Conservation (phyloP, 2,113 vertebrate species). For the Oryzias curvinotus region DNA sequence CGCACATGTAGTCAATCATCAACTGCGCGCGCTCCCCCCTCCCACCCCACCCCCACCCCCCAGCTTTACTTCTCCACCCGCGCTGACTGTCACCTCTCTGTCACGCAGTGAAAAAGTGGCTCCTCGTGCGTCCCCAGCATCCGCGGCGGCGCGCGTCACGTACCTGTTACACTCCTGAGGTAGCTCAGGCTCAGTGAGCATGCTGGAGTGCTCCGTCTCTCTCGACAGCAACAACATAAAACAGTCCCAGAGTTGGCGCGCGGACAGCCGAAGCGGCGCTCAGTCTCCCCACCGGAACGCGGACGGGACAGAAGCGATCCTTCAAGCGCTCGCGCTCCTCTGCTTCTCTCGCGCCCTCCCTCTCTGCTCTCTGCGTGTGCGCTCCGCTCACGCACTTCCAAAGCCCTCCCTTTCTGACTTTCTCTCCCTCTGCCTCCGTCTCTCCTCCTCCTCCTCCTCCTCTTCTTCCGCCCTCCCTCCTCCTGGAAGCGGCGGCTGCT, state of each 20-base stretch:
- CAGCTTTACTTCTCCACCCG: no score
- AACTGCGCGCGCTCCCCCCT: no score
- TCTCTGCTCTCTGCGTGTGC: constrained; percentile 29
- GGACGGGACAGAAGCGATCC: constrained; percentile 83
- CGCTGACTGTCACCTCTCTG: no score
- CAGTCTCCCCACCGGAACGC: constrained; percentile 80
- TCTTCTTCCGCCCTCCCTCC: constrained; percentile 66
- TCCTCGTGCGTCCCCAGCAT: no score
- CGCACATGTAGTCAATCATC: no score
- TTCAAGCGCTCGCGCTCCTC: constrained; percentile 88
- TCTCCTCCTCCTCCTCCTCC: constrained; percentile 77
- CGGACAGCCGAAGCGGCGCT: constrained; percentile 54
- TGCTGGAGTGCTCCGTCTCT: constrained; percentile 88
- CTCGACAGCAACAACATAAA: constrained; percentile 84
- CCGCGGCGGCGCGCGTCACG: constrained; percentile 64
- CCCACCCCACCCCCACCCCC: no score
- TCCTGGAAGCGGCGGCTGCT: constrained; percentile 79
- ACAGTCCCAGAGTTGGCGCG: constrained; percentile 83
- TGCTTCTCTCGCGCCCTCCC: constrained; percentile 75
- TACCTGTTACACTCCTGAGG: constrained; percentile 99
- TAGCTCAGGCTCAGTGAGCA: constrained; percentile 98
- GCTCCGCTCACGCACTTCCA: constrained; percentile 68
- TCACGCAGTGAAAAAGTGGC: no score
- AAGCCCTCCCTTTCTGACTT: constrained; percentile 57
- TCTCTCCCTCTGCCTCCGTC: constrained; percentile 71